Conservation (phyloP, 1,140 invertebrate species). For the Bradysia coprophila region DNA sequence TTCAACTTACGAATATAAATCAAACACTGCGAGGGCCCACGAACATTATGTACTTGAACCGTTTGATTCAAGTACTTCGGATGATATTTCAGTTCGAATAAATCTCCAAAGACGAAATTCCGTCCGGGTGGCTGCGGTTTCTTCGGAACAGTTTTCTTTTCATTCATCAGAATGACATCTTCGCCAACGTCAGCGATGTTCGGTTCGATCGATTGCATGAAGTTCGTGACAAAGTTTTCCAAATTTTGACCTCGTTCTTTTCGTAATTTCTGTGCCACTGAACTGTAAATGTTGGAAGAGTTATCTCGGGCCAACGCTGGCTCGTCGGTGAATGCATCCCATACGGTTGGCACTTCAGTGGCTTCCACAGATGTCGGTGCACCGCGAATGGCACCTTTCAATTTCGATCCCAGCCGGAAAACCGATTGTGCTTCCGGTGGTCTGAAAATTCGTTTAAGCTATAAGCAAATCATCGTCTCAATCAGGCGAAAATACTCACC, state of each 20-base stretch:
- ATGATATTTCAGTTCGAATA: background rate
- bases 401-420: background rate
- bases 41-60: background rate
- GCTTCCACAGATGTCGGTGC: constrained; percentile 1
- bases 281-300: constrained; percentile 2
- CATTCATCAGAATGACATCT: constrained; percentile 2
- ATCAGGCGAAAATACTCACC: background rate
- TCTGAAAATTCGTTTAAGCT: background rate
- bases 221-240: constrained; percentile 2
- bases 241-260: constrained; percentile 6
- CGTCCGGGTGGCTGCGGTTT: background rate
- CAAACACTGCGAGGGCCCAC: constrained; percentile 2
- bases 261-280: constrained; percentile 1
- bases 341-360: constrained; percentile 3
- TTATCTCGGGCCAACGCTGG: background rate
- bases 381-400: constrained; percentile 3
- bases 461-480: background rate
- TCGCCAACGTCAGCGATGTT: constrained; percentile 3
- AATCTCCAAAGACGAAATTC: constrained; percentile 3
- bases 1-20: constrained; percentile 3
- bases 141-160: background rate
- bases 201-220: constrained; percentile 4
- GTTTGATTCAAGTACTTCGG: background rate
- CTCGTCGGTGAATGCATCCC: constrained; percentile 4
- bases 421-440: background rate